Percentiles rank a stretch among this genome's conserved stretches.
phyloP scores from a whole-genome alignment of 2,113 vertebrate genomes.

The Herpetotheres cachinnans region DNA sequence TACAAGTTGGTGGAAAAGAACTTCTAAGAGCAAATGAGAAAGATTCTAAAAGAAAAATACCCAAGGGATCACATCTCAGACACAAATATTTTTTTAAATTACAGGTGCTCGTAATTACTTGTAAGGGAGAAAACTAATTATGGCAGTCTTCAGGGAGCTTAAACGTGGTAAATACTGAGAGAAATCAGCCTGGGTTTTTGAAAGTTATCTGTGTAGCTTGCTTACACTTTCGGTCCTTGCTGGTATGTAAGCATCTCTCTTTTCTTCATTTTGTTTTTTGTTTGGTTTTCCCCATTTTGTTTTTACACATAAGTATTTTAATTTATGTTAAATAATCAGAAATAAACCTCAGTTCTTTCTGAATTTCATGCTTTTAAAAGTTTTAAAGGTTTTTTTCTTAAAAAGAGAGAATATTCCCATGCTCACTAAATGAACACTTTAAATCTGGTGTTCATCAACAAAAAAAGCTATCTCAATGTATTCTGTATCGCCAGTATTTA shows the following conservation, averaged over 20 bases:
- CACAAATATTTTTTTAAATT: conserved; percentile 52
- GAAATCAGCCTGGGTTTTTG: conserved; percentile 1
- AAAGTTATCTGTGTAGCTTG: neutral
- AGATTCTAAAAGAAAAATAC: conserved; percentile 54
- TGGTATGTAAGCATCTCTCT: neutral
- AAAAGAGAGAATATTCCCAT: neutral
- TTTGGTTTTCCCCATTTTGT: neutral
- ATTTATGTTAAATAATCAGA: neutral
- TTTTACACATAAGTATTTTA: neutral
- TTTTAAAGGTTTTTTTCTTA: neutral
- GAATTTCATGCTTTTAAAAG: neutral
- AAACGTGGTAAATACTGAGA: conserved; percentile 37
- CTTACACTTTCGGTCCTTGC: neutral
- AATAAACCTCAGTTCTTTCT: neutral
- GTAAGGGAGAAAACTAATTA: conserved; percentile 55
- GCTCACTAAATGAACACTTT: neutral
- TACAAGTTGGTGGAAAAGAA: conserved; percentile 8
- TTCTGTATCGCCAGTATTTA: neutral
- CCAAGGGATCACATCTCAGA: neutral
- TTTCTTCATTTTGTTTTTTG: neutral
- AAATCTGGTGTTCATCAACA: neutral
- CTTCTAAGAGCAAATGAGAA: conserved; percentile 41
- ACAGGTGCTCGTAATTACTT: conserved; percentile 62
- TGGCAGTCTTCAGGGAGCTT: conserved; percentile 27
- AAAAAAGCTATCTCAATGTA: neutral